Base-by-base conservation (phyloP, 2,797 vertebrate species). In the Craterocephalus amniculus region DNA sequence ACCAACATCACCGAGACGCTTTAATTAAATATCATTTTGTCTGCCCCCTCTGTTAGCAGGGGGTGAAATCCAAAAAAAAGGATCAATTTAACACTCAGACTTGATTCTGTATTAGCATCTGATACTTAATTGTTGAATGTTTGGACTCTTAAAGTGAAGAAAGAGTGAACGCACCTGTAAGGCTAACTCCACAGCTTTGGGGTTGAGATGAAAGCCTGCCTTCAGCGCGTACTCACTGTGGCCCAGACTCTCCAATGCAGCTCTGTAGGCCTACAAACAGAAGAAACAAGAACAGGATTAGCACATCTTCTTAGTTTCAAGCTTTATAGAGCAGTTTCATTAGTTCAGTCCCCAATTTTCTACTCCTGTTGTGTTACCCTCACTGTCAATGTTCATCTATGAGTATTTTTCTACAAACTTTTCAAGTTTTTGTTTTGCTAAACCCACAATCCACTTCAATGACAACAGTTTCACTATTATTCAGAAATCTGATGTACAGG, bases 181-280 rank as follows among this genome's bases (percentile, higher is more conserved):
- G 84, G 96, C 96, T 64, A 93, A 94, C 94, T 99, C 98, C 78
- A 97, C 96, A 70, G 95, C 94, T 93, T 98, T 99, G 72, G 98
- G 97, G 83, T 96, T 99, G 78, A 98, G 91, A 88, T 99, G 96
- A 93, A 99, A 99, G 81, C 97, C 98, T 26, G 96, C 97, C 92
- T 97, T 99, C 92, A 99, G 95, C 63, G 97, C 95, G 27, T 99
- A 99, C 90, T 99, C 98, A 93, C 96, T 97, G 85, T 99, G 97
- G 76, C 97, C 98, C 89, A 99, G 92, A 76, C 97, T 97, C 86
- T 99, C 98, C 89, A 99, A 85, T 67, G 97, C 98, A 83, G 94
- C 93, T 93, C 95, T 99, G 88, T 99, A 99, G 57, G 95, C 97
- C 98, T 99, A 88, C 36, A 74, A 7, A 8, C 13, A 40, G 13